These are phyloP conservation scores for Conomelus anceps DNA, from an alignment of 2,888 invertebrate species.

Conservation along the genomic window DNA sequence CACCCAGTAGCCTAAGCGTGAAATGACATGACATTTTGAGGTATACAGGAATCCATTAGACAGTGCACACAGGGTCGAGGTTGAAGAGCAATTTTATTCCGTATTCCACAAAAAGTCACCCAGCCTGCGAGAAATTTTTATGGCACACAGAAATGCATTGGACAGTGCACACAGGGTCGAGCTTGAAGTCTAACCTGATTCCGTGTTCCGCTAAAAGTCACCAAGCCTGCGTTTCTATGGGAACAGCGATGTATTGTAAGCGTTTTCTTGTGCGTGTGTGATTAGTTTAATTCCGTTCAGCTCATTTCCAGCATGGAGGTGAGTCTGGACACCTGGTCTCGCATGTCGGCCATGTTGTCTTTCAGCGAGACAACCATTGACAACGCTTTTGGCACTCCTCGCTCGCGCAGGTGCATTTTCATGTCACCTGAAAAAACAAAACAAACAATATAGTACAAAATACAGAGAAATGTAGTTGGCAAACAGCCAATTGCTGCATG, in stretches of 20 bases:
- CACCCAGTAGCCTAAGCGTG: background rate
- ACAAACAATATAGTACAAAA: too few species aligned
- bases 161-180: background rate
- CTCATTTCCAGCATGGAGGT: conserved; percentile 28
- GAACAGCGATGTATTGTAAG: too few species aligned
- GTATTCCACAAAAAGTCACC: too few species aligned
- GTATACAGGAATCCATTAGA: background rate
- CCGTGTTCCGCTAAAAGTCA: too few species aligned
- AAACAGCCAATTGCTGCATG: too few species aligned
- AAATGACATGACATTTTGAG: background rate
- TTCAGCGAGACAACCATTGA: conserved; percentile 24
- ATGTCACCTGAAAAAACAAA: conserved; percentile 27
- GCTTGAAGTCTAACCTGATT: too few species aligned
- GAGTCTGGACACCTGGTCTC: conserved; percentile 31
- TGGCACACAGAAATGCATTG: background rate
- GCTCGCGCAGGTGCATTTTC: conserved; percentile 28
- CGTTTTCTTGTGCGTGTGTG: conserved; percentile 18
- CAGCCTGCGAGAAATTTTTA: background rate
- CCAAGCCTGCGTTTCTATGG: too few species aligned
- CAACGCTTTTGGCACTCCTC: conserved; percentile 29
- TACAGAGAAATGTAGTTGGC: too few species aligned
- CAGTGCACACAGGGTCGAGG: too few species aligned
- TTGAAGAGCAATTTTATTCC: too few species aligned
- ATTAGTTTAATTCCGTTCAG: conserved; percentile 20
- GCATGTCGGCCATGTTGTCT: conserved; percentile 29